phyloP scores from a whole-genome alignment of 1,140 invertebrate species.

The Formica selysi region DNA sequence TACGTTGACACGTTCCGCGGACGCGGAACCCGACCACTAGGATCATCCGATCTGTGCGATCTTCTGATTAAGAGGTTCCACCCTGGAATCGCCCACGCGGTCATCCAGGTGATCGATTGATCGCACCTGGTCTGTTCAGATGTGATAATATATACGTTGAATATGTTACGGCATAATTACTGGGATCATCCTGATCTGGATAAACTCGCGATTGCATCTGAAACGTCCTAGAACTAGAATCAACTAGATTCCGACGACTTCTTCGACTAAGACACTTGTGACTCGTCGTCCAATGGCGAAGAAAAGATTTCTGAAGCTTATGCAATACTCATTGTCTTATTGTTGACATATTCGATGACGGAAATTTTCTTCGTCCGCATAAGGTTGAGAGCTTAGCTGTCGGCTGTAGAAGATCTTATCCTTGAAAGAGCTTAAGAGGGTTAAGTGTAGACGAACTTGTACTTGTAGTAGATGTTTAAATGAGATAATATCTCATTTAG shows the following conservation, averaged over 20 bases:
- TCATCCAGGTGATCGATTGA: slow-evolving; percentile 36
- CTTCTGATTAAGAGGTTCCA: background rate
- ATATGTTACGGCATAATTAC: background rate
- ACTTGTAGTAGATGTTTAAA: background rate
- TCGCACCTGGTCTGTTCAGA: slow-evolving; percentile 6
- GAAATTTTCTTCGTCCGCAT: background rate
- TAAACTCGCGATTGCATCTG: slow-evolving; percentile 41
- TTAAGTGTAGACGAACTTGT: background rate
- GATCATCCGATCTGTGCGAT: slow-evolving; percentile 33
- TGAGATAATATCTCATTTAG: background rate
- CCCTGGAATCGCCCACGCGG: background rate
- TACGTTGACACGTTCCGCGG: slow-evolving; percentile 40
- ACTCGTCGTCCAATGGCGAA: background rate
- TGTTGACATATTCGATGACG: background rate
- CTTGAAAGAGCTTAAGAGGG: background rate
- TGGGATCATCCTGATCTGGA: slow-evolving; percentile 11
- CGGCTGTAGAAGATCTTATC: background rate
- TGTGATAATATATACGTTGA: background rate
- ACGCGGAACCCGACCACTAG: slow-evolving; percentile 36
- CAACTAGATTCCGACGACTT: slow-evolving; percentile 9
- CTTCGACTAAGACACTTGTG: background rate
- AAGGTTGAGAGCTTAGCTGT: background rate
- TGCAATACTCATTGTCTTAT: background rate
- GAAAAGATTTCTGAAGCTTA: background rate
- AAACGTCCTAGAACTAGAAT: slow-evolving; percentile 37